Percentiles rank a stretch among this genome's conserved stretches.
Evolutionary conservation across 1,140 invertebrate species (phyloP).

Genomic region (Teleogryllus occipitalis): DNA sequence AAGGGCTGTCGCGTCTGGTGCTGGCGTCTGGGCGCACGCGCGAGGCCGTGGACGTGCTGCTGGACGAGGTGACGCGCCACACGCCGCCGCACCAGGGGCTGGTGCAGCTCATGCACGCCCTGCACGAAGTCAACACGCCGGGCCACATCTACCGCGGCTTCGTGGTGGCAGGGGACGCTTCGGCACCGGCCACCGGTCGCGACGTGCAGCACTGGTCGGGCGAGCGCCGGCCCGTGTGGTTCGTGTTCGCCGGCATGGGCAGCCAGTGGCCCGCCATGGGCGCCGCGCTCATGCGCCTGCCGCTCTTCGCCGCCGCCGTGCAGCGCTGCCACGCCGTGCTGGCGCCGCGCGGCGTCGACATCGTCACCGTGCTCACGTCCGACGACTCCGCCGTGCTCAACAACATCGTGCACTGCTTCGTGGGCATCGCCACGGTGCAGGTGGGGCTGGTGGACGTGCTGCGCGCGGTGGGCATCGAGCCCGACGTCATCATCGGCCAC

Average conservation of each 20-base stretch:
- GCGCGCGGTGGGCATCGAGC: no score
- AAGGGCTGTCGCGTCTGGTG: slow-evolving; percentile 46
- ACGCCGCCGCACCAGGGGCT: no score
- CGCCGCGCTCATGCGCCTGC: slow-evolving; percentile 40
- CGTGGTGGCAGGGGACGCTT: no score
- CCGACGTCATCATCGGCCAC: no score
- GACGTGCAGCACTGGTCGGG: no score
- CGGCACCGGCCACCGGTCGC: no score
- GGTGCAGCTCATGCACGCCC: no score
- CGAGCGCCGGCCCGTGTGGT: slow-evolving; percentile 45
- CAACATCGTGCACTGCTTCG: slow-evolving; percentile 47
- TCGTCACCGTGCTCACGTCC: slow-evolving; percentile 44
- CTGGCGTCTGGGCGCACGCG: slow-evolving; percentile 47
- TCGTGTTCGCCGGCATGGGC: slow-evolving; percentile 58
- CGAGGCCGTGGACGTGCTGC: slow-evolving; percentile 31
- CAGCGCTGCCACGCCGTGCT: slow-evolving; percentile 29
- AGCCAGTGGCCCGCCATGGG: slow-evolving; percentile 58
- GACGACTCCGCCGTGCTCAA: slow-evolving; percentile 37
- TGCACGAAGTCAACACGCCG: no score
- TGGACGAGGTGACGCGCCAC: not conserved
- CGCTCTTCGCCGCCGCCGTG: slow-evolving; percentile 45
- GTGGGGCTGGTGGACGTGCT: slow-evolving; percentile 30
- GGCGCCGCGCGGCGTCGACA: slow-evolving; percentile 37
- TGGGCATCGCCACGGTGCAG: slow-evolving; percentile 50
- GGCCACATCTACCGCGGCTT: no score